Evolutionary conservation across 2,888 invertebrate species (phyloP).

Genomic region (Tribolium freemani): DNA sequence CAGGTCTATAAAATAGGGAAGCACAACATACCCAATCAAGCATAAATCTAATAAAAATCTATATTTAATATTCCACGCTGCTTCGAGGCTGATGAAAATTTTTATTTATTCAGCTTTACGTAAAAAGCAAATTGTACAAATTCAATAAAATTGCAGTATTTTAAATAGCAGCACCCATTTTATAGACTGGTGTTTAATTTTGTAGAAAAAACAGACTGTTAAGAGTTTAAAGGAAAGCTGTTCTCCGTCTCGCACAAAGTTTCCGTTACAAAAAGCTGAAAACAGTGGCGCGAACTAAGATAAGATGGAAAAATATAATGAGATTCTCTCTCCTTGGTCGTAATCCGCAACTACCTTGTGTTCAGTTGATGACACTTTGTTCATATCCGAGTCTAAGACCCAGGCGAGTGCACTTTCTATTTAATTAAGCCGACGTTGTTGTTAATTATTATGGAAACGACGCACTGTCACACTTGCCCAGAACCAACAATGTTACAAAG

Average conservation of each 20-base stretch:
- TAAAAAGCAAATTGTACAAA: not conserved
- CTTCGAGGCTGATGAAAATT: too few species aligned
- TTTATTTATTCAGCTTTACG: too few species aligned
- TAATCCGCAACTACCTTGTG: not conserved
- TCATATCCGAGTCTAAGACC: not conserved
- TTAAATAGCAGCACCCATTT: not conserved
- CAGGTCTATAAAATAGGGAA: not conserved
- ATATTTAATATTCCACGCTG: too few species aligned
- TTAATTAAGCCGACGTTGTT: not conserved
- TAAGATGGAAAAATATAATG: slow-evolving; percentile 3
- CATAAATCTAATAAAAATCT: too few species aligned
- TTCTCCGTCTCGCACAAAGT: not conserved
- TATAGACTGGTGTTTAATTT: not conserved
- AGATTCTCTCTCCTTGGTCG: not conserved
- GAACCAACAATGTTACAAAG: not conserved
- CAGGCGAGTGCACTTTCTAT: not conserved
- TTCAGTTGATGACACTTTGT: slow-evolving; percentile 4
- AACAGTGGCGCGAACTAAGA: not conserved
- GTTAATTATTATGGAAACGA: not conserved
- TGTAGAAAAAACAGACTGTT: not conserved
- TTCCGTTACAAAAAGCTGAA: not conserved
- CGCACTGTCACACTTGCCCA: not conserved
- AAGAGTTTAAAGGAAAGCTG: not conserved
- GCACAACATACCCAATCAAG: not conserved
- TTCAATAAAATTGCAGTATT: not conserved